Conservation (phyloP, 2,888 invertebrate species). For the Morpho deidamia region DNA sequence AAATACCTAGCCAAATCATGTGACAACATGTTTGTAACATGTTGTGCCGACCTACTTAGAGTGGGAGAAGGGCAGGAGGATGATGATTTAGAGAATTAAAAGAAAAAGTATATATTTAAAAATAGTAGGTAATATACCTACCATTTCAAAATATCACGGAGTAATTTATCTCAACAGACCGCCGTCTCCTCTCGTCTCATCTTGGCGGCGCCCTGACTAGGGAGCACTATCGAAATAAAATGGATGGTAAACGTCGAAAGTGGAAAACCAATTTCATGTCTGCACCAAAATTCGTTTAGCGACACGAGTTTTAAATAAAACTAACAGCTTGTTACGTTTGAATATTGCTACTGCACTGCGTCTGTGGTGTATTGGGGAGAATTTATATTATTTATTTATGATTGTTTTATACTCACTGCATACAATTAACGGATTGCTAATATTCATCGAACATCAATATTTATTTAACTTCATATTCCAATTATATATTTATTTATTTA, state of each 20-base stretch:
- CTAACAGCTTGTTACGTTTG: conserved; percentile 23
- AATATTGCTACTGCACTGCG: conserved; percentile 1
- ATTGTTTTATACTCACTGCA: not conserved
- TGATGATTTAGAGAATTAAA: too few species aligned
- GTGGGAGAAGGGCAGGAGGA: too few species aligned
- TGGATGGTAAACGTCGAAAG: conserved; percentile 37
- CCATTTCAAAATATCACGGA: not conserved
- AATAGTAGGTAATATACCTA: too few species aligned
- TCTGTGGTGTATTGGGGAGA: not conserved
- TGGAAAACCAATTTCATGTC: conserved; percentile 54
- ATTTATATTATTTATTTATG: not conserved
- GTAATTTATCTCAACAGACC: conserved; percentile 18
- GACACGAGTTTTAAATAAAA: conserved; percentile 44
- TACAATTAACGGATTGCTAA: too few species aligned
- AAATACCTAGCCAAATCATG: too few species aligned
- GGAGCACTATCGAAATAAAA: conserved; percentile 31
- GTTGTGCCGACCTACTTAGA: too few species aligned
- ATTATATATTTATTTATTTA: too few species aligned
- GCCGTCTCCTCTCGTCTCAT: conserved; percentile 14
- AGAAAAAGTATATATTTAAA: too few species aligned
- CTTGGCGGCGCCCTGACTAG: conserved; percentile 16
- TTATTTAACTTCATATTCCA: too few species aligned
- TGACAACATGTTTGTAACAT: too few species aligned
- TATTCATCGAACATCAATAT: not conserved
- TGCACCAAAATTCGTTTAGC: conserved; percentile 39